These are phyloP conservation scores for Proctacanthus coquilletti DNA, from an alignment of 1,140 invertebrate genomes.

Conservation along the genomic window DNA sequence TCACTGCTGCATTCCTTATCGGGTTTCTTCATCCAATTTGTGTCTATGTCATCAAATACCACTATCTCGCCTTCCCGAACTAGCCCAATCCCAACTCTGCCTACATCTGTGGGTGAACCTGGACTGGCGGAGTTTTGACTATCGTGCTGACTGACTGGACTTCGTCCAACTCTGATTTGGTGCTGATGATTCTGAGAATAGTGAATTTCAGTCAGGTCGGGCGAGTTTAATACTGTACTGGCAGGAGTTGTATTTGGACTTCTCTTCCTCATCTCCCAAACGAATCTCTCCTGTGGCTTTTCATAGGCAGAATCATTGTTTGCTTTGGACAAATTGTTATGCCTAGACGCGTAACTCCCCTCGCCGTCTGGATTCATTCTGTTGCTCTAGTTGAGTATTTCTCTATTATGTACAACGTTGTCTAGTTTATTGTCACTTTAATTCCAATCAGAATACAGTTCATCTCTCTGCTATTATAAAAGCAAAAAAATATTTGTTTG, in stretches of 20 bases:
- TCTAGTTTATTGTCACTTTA: no score
- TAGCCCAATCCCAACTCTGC: slow-evolving; percentile 20
- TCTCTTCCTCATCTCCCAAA: slow-evolving; percentile 27
- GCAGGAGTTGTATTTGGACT: slow-evolving; percentile 28
- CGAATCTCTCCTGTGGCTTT: slow-evolving; percentile 21
- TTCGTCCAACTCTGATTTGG: slow-evolving; percentile 24
- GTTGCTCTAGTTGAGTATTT: no score
- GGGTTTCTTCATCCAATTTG: slow-evolving; percentile 37
- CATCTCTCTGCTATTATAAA: no score
- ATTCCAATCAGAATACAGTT: no score
- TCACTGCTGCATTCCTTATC: slow-evolving; percentile 62
- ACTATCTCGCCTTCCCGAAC: slow-evolving; percentile 43
- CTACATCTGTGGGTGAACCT: slow-evolving; percentile 25
- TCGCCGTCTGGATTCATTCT: no score
- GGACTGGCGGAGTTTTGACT: slow-evolving; percentile 13
- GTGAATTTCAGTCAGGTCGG: slow-evolving; percentile 17
- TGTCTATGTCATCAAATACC: slow-evolving; percentile 66
- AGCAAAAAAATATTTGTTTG: no score
- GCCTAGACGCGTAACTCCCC: no score
- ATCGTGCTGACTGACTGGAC: slow-evolving; percentile 26
- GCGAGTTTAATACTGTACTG: slow-evolving; percentile 28
- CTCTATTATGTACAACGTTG: no score
- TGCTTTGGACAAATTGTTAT: no score
- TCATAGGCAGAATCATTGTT: no score
- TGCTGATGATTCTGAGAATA: slow-evolving; percentile 12